Conservation (phyloP, 2,797 vertebrate species). For the Pseudochromis fuscus region DNA sequence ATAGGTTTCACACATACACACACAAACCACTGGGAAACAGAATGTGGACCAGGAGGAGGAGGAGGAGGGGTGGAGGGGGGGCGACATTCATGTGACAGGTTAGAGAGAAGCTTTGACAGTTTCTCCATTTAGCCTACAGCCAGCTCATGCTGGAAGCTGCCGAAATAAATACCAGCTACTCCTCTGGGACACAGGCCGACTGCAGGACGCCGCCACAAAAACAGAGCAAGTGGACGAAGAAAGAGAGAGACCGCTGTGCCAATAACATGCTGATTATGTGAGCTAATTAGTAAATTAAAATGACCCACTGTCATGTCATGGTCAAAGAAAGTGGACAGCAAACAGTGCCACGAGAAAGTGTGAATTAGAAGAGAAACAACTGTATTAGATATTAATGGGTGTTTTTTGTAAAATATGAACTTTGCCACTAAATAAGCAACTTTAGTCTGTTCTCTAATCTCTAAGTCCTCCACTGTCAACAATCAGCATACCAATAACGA, state of each 20-base stretch:
- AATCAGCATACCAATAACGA: not conserved
- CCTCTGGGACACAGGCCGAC: slow-evolving; percentile 71
- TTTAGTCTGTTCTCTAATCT: not conserved
- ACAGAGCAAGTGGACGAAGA: slow-evolving; percentile 52
- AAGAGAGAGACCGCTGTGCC: slow-evolving; percentile 46
- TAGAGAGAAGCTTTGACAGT: slow-evolving; percentile 80
- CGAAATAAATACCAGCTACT: slow-evolving; percentile 78
- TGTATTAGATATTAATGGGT: not conserved
- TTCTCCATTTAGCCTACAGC: slow-evolving; percentile 79
- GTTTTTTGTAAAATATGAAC: not conserved
- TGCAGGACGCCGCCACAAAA: slow-evolving; percentile 63
- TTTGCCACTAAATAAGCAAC: not conserved
- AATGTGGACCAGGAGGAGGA: slow-evolving; percentile 13
- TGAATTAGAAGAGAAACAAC: not conserved
- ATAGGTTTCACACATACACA: slow-evolving; percentile 61
- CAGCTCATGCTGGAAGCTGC: slow-evolving; percentile 71
- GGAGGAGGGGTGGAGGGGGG: not conserved
- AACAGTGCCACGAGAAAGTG: not conserved
- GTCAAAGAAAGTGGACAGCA: slow-evolving; percentile 39
- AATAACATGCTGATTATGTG: slow-evolving; percentile 66
- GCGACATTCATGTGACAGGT: slow-evolving; percentile 76
- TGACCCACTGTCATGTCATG: slow-evolving; percentile 45
- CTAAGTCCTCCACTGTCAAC: no score
- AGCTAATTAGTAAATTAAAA: slow-evolving; percentile 71
- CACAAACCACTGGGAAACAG: slow-evolving; percentile 48